Percentiles rank a stretch among this genome's conserved stretches.
These are phyloP conservation scores for Synanthedon formicaeformis DNA, from an alignment of 2,888 invertebrate species.

Conservation along the genomic window DNA sequence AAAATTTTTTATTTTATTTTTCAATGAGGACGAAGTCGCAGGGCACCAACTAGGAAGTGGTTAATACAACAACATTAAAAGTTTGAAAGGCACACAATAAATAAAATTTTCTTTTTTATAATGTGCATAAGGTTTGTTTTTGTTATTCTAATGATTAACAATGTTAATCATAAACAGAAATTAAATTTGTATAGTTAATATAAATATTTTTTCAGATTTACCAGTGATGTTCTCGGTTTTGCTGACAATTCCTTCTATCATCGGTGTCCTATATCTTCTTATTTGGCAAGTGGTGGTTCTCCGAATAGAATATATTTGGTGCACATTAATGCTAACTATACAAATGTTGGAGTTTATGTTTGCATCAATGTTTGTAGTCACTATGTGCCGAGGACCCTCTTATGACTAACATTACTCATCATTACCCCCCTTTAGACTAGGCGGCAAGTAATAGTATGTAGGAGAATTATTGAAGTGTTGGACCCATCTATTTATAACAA, in stretches of 20 bases:
- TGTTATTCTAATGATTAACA: no score
- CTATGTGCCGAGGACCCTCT: slow-evolving; percentile 72
- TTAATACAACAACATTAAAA: no score
- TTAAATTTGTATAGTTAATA: background rate
- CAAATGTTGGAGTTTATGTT: slow-evolving; percentile 85
- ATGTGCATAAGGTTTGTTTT: no score
- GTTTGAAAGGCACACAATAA: no score
- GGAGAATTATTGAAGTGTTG: no score
- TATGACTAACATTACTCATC: slow-evolving; percentile 47
- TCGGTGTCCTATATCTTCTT: slow-evolving; percentile 88
- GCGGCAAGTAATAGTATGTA: background rate
- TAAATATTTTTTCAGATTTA: slow-evolving; percentile 68
- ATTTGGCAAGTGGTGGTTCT: slow-evolving; percentile 89
- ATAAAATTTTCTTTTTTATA: no score
- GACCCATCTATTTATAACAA: no score
- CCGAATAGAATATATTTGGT: slow-evolving; percentile 88
- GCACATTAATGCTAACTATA: slow-evolving; percentile 85
- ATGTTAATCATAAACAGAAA: no score
- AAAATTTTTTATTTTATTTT: no score
- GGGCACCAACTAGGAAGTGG: no score
- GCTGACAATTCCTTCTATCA: slow-evolving; percentile 85
- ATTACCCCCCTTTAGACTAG: background rate
- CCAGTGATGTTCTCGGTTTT: slow-evolving; percentile 86
- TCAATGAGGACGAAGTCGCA: no score
- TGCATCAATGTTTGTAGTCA: slow-evolving; percentile 79